Conservation (phyloP, 2,888 invertebrate species). For the Standfussiana lucernea region DNA sequence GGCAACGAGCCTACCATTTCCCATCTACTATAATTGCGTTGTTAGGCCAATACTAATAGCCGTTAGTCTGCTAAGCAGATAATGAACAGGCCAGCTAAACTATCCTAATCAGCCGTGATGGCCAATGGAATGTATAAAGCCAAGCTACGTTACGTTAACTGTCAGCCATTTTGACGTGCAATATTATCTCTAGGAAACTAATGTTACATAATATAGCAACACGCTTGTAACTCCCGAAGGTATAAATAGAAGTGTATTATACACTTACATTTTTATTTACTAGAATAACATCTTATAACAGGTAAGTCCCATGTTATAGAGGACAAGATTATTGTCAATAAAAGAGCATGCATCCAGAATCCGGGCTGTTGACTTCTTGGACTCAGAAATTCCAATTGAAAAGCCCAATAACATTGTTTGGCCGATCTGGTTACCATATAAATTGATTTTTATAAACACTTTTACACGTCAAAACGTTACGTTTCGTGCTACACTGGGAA, state of each 20-base stretch:
- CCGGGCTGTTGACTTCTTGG: no score
- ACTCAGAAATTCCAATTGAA: background rate
- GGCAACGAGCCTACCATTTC: background rate
- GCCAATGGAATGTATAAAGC: conserved; percentile 23
- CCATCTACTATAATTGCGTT: conserved; percentile 4
- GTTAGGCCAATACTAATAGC: conserved; percentile 2
- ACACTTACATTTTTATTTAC: no score
- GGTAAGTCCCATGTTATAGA: no score
- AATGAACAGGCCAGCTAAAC: conserved; percentile 23
- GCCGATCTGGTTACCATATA: no score
- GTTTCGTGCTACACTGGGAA: no score
- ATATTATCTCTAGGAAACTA: conserved; percentile 7
- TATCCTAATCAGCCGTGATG: conserved; percentile 22
- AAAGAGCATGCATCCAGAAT: background rate
- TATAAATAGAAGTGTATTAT: background rate
- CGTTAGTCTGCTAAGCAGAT: background rate
- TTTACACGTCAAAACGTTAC: no score
- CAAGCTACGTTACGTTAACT: conserved; percentile 25
- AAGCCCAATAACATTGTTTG: no score
- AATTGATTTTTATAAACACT: no score
- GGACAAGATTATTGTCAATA: background rate
- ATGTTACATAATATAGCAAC: background rate
- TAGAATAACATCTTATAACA: background rate
- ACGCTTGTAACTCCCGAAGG: background rate
- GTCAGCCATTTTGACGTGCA: background rate